Evolutionary conservation across 2,888 invertebrate genomes (phyloP).

Genomic region (Cotesia congregata): DNA sequence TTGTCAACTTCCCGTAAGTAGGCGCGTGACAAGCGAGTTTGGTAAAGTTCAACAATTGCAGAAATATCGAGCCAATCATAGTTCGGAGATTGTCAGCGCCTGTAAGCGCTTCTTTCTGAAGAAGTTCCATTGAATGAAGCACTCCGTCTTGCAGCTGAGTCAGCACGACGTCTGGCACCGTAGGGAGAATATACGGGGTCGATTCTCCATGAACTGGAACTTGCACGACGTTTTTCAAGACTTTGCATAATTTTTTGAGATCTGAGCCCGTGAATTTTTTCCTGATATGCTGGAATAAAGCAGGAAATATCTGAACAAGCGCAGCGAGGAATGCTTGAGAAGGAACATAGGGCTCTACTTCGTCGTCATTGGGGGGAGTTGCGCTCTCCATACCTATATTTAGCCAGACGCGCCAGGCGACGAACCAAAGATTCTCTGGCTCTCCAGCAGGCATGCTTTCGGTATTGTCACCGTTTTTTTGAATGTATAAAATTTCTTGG

Average conservation of each 20-base stretch:
- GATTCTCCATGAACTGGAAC: conserved; percentile 87
- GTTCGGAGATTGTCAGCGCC: conserved; percentile 74
- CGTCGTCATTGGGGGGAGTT: conserved; percentile 73
- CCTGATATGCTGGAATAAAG: conserved; percentile 91
- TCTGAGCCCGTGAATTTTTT: conserved; percentile 80
- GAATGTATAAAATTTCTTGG: conserved; percentile 90
- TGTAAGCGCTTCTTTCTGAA: conserved; percentile 82
- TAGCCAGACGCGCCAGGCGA: conserved; percentile 90
- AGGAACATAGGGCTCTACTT: conserved; percentile 83
- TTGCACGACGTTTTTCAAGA: conserved; percentile 82
- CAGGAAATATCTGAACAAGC: conserved; percentile 94
- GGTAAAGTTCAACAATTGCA: conserved; percentile 77
- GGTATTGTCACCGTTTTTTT: conserved; percentile 72
- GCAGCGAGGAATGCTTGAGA: conserved; percentile 95
- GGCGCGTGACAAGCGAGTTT: conserved; percentile 80
- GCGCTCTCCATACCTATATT: conserved; percentile 88
- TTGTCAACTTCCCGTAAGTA: conserved; percentile 72
- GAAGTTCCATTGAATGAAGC: conserved; percentile 87
- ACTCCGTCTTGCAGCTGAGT: conserved; percentile 89
- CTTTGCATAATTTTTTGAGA: conserved; percentile 83
- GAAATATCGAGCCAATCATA: conserved; percentile 79
- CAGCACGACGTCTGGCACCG: conserved; percentile 83
- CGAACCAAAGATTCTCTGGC: conserved; percentile 79
- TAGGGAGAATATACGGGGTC: conserved; percentile 84
- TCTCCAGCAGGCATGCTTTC: conserved; percentile 69